phyloP scores from a whole-genome alignment of 2,113 vertebrate genomes.

The Danionella cerebrum region DNA sequence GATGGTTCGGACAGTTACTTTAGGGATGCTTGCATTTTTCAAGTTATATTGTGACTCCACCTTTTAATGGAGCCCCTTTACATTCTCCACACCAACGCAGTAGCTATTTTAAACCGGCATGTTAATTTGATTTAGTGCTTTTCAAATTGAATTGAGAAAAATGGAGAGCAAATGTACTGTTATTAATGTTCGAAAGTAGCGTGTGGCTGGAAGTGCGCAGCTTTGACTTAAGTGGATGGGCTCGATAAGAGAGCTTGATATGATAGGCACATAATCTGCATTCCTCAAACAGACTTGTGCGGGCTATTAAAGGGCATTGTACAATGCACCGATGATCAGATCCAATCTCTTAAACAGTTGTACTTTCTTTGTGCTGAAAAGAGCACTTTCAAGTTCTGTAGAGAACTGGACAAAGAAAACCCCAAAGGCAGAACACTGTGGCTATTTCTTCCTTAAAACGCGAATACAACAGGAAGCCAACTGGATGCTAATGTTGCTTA shows the following conservation, averaged over 20 bases:
- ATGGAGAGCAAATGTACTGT: slow-evolving; percentile 54
- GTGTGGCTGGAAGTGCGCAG: slow-evolving; percentile 46
- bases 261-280: slow-evolving; percentile 64
- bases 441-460: too few relatives aligned
- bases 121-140: slow-evolving; percentile 66
- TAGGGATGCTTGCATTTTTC: slow-evolving; percentile 12
- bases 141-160: slow-evolving; percentile 57
- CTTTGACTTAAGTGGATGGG: slow-evolving; percentile 53
- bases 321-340: slow-evolving; percentile 64
- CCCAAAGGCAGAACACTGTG: too few relatives aligned
- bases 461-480: not conserved
- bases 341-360: slow-evolving; percentile 47
- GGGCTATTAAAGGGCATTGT: slow-evolving; percentile 65
- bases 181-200: slow-evolving; percentile 63
- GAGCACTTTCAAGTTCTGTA: slow-evolving; percentile 3
- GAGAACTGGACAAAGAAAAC: not conserved
- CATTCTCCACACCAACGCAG: slow-evolving; percentile 45
- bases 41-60: slow-evolving; percentile 41
- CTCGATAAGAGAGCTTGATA: slow-evolving; percentile 62
- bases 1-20: not conserved
- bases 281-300: slow-evolving; percentile 62
- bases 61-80: slow-evolving; percentile 58
- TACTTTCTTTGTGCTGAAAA: slow-evolving; percentile 1
- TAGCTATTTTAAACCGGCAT: slow-evolving; percentile 56
- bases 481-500: not conserved